These are phyloP conservation scores for Lordiphosa stackelbergi DNA, from an alignment of 1,140 invertebrate species.

Conservation along the genomic window DNA sequence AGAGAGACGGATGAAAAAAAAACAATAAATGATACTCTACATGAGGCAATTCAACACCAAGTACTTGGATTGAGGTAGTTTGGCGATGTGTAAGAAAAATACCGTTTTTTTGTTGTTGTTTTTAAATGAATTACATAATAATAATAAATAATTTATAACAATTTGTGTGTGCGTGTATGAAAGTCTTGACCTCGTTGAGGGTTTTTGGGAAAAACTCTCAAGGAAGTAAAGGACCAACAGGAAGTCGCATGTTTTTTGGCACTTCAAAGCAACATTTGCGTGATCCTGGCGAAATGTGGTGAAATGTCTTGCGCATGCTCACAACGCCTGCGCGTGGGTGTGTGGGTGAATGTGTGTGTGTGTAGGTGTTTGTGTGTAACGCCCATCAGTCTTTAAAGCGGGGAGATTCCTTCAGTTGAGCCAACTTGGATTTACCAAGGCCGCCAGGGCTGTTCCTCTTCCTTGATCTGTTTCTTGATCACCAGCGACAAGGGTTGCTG, in stretches of 20 bases:
- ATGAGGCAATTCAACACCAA: conserved; percentile 74
- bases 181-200: conserved; percentile 24
- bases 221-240: conserved; percentile 6
- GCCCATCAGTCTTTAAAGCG: conserved; percentile 61
- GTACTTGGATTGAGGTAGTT: conserved; percentile 72
- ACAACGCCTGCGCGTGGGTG: conserved; percentile 51
- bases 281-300: conserved; percentile 54
- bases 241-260: conserved; percentile 54
- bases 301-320: conserved; percentile 62
- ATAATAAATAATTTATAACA: conserved; percentile 74
- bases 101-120: conserved; percentile 30
- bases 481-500: conserved; percentile 84
- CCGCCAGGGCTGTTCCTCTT: conserved; percentile 81
- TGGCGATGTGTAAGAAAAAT: conserved; percentile 57
- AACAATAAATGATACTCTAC: conserved; percentile 41
- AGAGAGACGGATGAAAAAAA: too few relatives aligned
- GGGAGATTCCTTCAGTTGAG: conserved; percentile 39
- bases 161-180: conserved; percentile 31
- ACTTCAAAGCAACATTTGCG: conserved; percentile 64
- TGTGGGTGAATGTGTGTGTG: conserved; percentile 9
- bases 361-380: conserved; percentile 42
- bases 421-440: conserved; percentile 81
- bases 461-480: conserved; percentile 72
- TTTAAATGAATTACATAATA: conserved; percentile 54
- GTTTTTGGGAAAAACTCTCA: conserved; percentile 16